Conservation (phyloP, 1,140 invertebrate genomes). For the Neodiprion pinetum region DNA sequence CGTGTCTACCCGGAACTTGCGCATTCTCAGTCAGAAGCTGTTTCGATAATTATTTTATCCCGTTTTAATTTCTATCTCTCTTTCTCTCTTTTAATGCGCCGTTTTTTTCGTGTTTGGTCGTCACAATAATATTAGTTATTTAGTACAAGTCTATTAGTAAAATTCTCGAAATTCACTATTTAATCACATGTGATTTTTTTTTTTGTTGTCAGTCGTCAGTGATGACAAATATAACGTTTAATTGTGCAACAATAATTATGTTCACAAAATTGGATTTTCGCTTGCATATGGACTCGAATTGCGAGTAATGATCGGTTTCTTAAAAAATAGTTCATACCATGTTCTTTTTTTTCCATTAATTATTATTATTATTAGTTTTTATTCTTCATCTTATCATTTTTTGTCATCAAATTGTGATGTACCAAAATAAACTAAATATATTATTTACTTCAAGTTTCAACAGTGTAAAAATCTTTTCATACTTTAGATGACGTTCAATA, state of each 20-base stretch:
- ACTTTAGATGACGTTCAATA: constrained; percentile 58
- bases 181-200: constrained; percentile 54
- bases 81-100: constrained; percentile 5
- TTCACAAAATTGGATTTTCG: not conserved
- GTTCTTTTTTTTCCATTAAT: constrained; percentile 21
- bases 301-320: constrained; percentile 54
- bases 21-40: not conserved
- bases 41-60: not conserved
- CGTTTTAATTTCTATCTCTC: not conserved
- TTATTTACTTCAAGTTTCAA: constrained; percentile 63
- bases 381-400: constrained; percentile 36
- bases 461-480: constrained; percentile 62
- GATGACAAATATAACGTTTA: constrained; percentile 40
- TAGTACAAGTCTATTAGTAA: constrained; percentile 57
- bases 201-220: constrained; percentile 48
- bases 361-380: constrained; percentile 13
- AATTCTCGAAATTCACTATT: constrained; percentile 60
- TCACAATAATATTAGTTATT: constrained; percentile 56
- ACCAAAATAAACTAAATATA: constrained; percentile 64
- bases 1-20: not conserved
- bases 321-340: constrained; percentile 58
- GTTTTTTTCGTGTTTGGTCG: constrained; percentile 42
- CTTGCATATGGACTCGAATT: constrained; percentile 45
- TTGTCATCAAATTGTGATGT: constrained; percentile 60
- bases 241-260: constrained; percentile 6